Percentiles rank a stretch among this genome's conserved stretches.
These are phyloP conservation scores for Physella acuta DNA, from an alignment of 1,140 invertebrate genomes.

Conservation along the genomic window DNA sequence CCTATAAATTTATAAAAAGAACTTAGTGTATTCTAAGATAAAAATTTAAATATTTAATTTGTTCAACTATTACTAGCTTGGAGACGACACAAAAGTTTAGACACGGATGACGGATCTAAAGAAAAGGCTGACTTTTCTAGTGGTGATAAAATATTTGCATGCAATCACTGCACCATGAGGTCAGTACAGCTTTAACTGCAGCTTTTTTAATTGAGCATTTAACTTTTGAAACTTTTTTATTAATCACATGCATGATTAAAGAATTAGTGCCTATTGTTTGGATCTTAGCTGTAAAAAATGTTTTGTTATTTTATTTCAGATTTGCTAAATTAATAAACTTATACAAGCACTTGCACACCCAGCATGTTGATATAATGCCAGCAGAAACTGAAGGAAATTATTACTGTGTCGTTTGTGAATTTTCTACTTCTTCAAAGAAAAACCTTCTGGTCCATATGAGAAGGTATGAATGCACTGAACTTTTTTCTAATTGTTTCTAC, in stretches of 20 bases:
- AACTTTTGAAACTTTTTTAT: too few relatives aligned
- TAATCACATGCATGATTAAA: too few relatives aligned
- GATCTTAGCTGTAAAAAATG: too few relatives aligned
- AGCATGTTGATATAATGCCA: constrained; percentile 52
- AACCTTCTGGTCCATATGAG: constrained; percentile 57
- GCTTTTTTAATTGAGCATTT: too few relatives aligned
- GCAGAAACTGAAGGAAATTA: constrained; percentile 37
- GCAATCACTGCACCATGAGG: constrained; percentile 58
- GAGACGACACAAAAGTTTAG: not conserved
- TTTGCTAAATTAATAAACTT: constrained; percentile 57
- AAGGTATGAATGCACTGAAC: constrained; percentile 9
- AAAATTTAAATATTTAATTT: too few relatives aligned
- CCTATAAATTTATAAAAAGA: too few relatives aligned
- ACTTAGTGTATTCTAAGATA: too few relatives aligned
- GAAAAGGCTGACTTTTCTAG: constrained; percentile 46
- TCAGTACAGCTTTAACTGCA: not conserved
- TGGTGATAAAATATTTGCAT: constrained; percentile 56
- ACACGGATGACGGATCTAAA: not conserved
- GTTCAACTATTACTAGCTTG: too few relatives aligned
- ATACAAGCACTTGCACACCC: constrained; percentile 56
- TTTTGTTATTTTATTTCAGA: too few relatives aligned
- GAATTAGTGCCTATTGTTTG: too few relatives aligned
- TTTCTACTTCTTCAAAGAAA: constrained; percentile 50
- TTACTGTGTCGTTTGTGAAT: constrained; percentile 57
- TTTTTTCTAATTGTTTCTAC: too few relatives aligned